These are phyloP conservation scores for Campylomormyrus numenius DNA, from an alignment of 2,113 vertebrate species.

Conservation along the genomic window DNA sequence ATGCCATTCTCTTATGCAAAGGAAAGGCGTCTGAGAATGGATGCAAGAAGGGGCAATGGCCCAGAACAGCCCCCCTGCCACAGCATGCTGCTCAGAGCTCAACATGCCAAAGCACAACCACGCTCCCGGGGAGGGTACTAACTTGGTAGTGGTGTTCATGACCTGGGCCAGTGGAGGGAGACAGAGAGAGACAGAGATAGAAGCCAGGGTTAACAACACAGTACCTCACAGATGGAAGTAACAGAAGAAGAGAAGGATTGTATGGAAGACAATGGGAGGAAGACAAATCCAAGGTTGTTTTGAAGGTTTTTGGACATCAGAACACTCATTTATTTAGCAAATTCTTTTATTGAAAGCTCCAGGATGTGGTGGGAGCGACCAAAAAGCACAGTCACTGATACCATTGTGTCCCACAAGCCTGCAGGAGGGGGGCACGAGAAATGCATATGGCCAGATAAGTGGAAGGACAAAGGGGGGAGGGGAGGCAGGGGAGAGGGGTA, in stretches of 20 bases:
- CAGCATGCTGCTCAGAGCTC: constrained; percentile 4
- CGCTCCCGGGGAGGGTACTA: constrained; percentile 67
- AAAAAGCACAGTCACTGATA: not conserved
- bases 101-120: constrained; percentile 34
- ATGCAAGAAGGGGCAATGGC: not conserved
- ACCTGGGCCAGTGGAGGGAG: constrained; percentile 59
- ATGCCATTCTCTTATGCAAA: not conserved
- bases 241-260: not conserved
- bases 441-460: not conserved
- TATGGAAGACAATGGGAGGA: not conserved
- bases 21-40: not conserved
- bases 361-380: not conserved
- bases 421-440: not conserved
- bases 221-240: not conserved
- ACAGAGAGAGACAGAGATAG: not conserved
- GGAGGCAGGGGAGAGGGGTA: not conserved
- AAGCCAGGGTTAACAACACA: not conserved
- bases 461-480: not conserved
- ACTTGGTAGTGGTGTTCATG: constrained; percentile 78
- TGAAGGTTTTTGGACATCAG: not conserved
- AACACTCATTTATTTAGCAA: not conserved
- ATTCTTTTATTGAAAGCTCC: not conserved
- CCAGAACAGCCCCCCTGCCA: not conserved
- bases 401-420: not conserved
- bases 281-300: not conserved